These are phyloP conservation scores for Octodonta nipae DNA, from an alignment of 2,888 invertebrate species.

Conservation along the genomic window DNA sequence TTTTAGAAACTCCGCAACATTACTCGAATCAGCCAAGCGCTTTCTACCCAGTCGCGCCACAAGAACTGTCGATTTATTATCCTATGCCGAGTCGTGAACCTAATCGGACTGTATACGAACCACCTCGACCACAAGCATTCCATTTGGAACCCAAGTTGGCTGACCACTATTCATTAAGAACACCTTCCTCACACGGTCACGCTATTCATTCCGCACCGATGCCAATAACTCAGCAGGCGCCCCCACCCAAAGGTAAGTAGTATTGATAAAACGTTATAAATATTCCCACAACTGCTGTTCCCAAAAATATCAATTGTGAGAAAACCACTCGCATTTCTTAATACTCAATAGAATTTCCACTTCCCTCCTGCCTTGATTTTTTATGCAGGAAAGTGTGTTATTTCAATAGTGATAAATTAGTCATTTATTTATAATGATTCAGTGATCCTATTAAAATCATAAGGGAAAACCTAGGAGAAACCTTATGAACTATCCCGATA, in stretches of 20 bases:
- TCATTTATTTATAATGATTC: no score
- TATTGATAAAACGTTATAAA: no score
- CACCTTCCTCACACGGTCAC: conserved; percentile 36
- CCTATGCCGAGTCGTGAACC: conserved; percentile 30
- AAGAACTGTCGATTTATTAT: conserved; percentile 36
- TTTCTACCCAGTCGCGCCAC: conserved; percentile 39
- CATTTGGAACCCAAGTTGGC: conserved; percentile 32
- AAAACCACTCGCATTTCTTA: no score
- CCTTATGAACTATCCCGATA: no score
- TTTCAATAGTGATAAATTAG: no score
- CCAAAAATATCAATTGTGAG: no score
- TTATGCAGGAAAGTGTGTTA: no score
- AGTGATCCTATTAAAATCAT: no score
- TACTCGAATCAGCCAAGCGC: conserved; percentile 39
- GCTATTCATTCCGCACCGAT: conserved; percentile 44
- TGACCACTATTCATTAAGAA: conserved; percentile 35
- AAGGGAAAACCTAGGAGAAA: no score
- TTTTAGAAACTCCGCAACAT: conserved; percentile 41
- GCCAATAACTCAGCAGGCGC: conserved; percentile 40
- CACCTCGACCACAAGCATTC: conserved; percentile 27
- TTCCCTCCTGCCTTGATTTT: no score
- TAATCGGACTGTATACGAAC: conserved; percentile 28
- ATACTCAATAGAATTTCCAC: no score
- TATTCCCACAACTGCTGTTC: no score
- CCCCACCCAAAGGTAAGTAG: conserved; percentile 16